Percentiles rank a stretch among this genome's conserved stretches.
phyloP scores from a whole-genome alignment of 1,140 invertebrate species.

The Drosophila sechellia region DNA sequence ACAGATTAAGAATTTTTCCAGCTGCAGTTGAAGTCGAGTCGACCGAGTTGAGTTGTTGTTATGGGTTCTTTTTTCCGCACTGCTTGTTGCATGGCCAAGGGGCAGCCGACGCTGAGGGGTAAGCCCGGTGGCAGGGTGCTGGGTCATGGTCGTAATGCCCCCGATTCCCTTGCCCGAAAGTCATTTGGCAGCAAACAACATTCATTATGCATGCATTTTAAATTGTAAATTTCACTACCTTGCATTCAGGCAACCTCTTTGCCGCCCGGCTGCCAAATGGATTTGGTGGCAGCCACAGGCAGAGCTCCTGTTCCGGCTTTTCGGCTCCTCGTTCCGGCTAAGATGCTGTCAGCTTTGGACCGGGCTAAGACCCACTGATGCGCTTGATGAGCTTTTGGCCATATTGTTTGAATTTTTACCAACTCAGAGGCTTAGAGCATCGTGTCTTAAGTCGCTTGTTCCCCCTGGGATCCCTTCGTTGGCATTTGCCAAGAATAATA shows the following conservation, averaged over 20 bases:
- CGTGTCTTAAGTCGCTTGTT: constrained; percentile 7
- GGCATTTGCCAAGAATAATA: constrained; percentile 41
- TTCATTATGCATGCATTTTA: constrained; percentile 79
- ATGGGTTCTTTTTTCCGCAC: constrained; percentile 23
- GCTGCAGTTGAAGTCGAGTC: constrained; percentile 33
- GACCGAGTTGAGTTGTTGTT: constrained; percentile 40
- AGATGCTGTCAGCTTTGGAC: constrained; percentile 52
- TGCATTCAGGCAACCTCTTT: constrained; percentile 3
- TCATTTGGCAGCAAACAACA: constrained; percentile 64
- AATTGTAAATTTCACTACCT: constrained; percentile 75
- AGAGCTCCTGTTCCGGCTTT: constrained; percentile 22
- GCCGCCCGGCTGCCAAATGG: constrained; percentile 25
- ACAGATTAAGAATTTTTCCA: constrained; percentile 66
- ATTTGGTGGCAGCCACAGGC: constrained; percentile 48
- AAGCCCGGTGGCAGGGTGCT: not conserved
- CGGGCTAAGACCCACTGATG: constrained; percentile 69
- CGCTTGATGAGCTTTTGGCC: constrained; percentile 71
- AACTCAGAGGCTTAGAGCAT: constrained; percentile 29
- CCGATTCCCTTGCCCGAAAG: constrained; percentile 37
- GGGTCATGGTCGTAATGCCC: constrained; percentile 28
- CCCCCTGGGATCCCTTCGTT: not conserved
- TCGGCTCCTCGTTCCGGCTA: constrained; percentile 15
- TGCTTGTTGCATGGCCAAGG: constrained; percentile 17
- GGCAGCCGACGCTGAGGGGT: not conserved
- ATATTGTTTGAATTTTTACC: constrained; percentile 74